phyloP scores from a whole-genome alignment of 2,888 invertebrate species.

The Tinea semifulvella region DNA sequence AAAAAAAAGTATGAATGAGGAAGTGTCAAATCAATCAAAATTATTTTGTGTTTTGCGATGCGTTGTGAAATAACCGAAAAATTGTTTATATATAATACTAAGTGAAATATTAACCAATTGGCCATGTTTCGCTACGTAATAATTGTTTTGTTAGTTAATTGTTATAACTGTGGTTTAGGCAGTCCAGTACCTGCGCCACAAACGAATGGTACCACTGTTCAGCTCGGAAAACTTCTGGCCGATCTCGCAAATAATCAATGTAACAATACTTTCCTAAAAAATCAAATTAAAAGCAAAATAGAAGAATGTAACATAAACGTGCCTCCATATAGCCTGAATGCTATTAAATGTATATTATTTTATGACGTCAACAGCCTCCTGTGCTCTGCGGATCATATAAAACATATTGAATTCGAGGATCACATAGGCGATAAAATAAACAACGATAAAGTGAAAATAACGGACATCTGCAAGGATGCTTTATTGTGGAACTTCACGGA shows the following conservation, averaged over 20 bases:
- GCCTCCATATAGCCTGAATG: slow-evolving; percentile 27
- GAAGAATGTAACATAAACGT: slow-evolving; percentile 30
- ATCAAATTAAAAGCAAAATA: slow-evolving; percentile 30
- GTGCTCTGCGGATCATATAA: slow-evolving; percentile 23
- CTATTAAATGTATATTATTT: slow-evolving; percentile 45
- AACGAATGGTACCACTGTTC: neutral
- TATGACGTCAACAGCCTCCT: slow-evolving; percentile 48
- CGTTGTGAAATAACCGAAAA: no score
- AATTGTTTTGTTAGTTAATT: slow-evolving; percentile 36
- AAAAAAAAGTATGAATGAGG: no score
- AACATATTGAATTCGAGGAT: neutral
- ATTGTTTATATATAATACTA: no score
- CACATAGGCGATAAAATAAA: neutral
- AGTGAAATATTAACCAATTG: neutral
- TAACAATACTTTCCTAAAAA: slow-evolving; percentile 33
- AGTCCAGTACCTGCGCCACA: neutral
- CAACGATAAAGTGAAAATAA: slow-evolving; percentile 29
- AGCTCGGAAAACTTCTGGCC: slow-evolving; percentile 22
- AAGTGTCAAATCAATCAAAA: no score
- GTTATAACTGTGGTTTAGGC: slow-evolving; percentile 35
- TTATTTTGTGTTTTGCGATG: no score
- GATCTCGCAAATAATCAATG: slow-evolving; percentile 34
- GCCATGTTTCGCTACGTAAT: slow-evolving; percentile 39
- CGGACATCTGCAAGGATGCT: slow-evolving; percentile 32
- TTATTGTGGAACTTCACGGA: slow-evolving; percentile 36